Evolutionary conservation across 2,888 invertebrate species (phyloP).

Genomic region (Drosophila peninsularis): DNA sequence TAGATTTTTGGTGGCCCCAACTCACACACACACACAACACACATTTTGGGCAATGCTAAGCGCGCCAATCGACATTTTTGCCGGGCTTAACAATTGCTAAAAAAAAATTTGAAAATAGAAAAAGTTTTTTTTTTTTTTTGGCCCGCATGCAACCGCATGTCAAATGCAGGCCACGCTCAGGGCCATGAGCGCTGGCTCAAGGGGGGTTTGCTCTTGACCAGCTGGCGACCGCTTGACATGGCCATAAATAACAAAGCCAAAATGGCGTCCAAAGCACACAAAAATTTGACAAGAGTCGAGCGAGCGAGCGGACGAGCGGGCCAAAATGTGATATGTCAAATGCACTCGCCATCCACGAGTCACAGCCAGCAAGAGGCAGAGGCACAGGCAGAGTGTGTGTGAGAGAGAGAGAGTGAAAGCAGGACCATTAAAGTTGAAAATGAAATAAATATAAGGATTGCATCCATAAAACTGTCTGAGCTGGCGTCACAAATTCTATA

Average conservation of each 20-base stretch:
- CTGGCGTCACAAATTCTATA: conserved; percentile 38
- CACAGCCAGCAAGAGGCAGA: conserved; percentile 1
- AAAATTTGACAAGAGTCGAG: conserved; percentile 51
- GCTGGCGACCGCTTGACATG: conserved; percentile 74
- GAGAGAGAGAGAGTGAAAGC: neutral
- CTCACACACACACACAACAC: neutral
- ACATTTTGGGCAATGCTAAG: conserved; percentile 21
- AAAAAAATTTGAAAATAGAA: conserved; percentile 1
- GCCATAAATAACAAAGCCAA: conserved; percentile 78
- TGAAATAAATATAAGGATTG: conserved; percentile 48
- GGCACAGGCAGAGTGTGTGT: neutral
- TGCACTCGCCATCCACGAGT: conserved; percentile 53
- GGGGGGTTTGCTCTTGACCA: conserved; percentile 59
- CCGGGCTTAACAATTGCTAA: conserved; percentile 35
- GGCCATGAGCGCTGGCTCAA: conserved; percentile 19
- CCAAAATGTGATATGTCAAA: conserved; percentile 79
- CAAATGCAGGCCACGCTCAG: conserved; percentile 70
- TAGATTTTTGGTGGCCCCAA: conserved; percentile 18
- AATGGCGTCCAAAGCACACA: conserved; percentile 73
- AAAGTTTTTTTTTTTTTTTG: conserved; percentile 30
- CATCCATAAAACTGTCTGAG: conserved; percentile 52
- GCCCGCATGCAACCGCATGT: conserved; percentile 67
- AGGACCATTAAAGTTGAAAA: conserved; percentile 43
- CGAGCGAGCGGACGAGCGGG: conserved; percentile 24
- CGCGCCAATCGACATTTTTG: conserved; percentile 32